A percentile compares a stretch with the other conserved stretches of the same genome.
phyloP scores from a whole-genome alignment of 2,113 vertebrate genomes.

The Ceuthmochares aereus region DNA sequence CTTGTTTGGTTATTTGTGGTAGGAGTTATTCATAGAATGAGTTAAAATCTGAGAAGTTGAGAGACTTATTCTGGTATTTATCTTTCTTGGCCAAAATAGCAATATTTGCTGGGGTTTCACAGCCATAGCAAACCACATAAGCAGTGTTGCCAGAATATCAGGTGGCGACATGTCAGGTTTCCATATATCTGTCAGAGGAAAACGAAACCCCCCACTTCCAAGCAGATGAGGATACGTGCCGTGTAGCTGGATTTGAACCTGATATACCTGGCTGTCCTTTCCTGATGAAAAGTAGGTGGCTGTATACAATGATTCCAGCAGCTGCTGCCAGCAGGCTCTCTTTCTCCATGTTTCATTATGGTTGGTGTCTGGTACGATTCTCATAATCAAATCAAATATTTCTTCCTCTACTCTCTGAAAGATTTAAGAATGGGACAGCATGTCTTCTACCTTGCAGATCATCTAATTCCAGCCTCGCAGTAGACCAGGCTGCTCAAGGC shows the following conservation, averaged over 20 bases:
- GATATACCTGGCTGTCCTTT: neutral
- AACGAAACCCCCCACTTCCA: neutral
- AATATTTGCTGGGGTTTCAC: neutral
- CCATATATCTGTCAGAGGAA: neutral
- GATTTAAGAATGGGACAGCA: neutral
- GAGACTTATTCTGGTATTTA: neutral
- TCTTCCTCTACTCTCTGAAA: neutral
- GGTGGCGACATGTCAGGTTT: neutral
- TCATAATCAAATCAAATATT: neutral
- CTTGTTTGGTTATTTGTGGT: neutral
- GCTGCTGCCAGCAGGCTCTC: neutral
- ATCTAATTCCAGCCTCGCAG: too few species aligned
- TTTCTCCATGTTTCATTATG: neutral
- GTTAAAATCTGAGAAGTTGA: neutral
- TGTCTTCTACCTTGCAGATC: neutral
- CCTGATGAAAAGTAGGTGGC: neutral
- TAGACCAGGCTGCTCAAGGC: too few species aligned
- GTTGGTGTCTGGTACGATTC: neutral
- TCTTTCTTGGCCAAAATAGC: neutral
- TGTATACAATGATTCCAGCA: neutral
- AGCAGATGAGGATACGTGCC: neutral
- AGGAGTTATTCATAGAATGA: neutral
- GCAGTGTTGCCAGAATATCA: neutral
- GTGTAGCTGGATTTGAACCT: neutral
- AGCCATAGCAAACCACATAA: neutral